Evolutionary conservation across 1,140 invertebrate genomes (phyloP), one percentile per base, ranked within the genome.

Genomic region (Gonioctena quinquepunctata): DNA sequence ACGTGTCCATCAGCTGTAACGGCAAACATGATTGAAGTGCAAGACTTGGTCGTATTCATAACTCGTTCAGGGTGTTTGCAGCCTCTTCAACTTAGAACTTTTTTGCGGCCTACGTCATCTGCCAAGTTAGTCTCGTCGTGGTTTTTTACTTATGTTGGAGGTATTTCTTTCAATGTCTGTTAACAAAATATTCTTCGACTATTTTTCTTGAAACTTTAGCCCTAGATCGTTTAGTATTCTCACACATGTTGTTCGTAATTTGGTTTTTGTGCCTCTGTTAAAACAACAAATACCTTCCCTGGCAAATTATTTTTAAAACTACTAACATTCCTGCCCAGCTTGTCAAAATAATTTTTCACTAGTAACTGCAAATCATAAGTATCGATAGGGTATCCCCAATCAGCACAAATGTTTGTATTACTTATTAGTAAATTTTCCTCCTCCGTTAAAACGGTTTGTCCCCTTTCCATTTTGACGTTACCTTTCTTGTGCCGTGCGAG

Each of bases 81-180:
- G 23, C 82, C 79, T 62, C 82, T 70, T 59, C 76, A 75, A 33
- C 75, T 69, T 52, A 83, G 72, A 19, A 78, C 56, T 77, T 80
- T 81, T 59, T 76, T 77, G 16, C 61, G 25, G 7, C 81, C 81
- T 6, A 79, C 80, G 67, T 84, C 81, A 77, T 84, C 83, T 3
- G 71, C 71, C 2, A 84, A 28, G 70, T 85, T 84, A 6, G 83
- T 84, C 70, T 84, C 83, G 71, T 83, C 83, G 70, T 82, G 84
- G 70, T 82, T 83, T 13, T 71, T 28, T 25, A 76, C 73, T 68
- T 73, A 70, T 48, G 6, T 19, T 27, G 73, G 59, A 26, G 75
- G 76, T 25, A 79, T 33, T 68, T 72, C 48, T 60, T 71, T 19
- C 16, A 67, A 56, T 7, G 8, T 8, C 16, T 7, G n/a, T 42